Percentiles rank a stretch among this genome's conserved stretches.
Evolutionary conservation across 2,888 invertebrate species (phyloP).

Genomic region (Seira sanloemensis): DNA sequence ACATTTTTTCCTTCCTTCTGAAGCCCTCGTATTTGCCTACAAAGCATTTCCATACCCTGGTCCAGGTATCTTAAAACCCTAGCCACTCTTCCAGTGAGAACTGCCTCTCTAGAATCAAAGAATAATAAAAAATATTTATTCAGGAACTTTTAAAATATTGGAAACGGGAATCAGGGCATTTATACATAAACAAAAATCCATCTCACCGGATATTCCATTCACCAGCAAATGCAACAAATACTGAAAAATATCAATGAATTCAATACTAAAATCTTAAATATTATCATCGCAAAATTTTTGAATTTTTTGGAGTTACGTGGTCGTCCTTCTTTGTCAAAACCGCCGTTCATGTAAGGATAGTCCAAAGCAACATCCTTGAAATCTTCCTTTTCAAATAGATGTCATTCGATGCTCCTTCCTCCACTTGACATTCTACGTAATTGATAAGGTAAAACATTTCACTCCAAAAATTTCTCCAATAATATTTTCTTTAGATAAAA

Average conservation of each 20-base stretch:
- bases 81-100: conserved; percentile 21
- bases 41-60: conserved; percentile 19
- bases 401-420: conserved; percentile 28
- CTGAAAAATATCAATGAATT: background rate
- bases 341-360: background rate
- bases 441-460: no score
- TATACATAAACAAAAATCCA: no score
- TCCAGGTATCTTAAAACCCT: conserved; percentile 20
- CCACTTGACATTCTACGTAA: conserved; percentile 33
- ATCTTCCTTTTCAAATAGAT: conserved; percentile 25
- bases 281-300: background rate
- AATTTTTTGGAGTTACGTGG: no score
- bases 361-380: conserved; percentile 25
- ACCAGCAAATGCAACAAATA: conserved; percentile 26
- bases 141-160: no score
- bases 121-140: no score
- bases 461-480: no score
- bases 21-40: background rate
- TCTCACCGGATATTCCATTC: conserved; percentile 46
- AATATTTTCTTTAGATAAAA: no score
- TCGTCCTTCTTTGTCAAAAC: conserved; percentile 12
- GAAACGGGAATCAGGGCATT: no score
- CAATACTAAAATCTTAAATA: conserved; percentile 1
- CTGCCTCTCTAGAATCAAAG: background rate
- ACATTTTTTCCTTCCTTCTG: conserved; percentile 39